Conservation (phyloP, 2,113 vertebrate species). For the Oostethus manadensis region DNA sequence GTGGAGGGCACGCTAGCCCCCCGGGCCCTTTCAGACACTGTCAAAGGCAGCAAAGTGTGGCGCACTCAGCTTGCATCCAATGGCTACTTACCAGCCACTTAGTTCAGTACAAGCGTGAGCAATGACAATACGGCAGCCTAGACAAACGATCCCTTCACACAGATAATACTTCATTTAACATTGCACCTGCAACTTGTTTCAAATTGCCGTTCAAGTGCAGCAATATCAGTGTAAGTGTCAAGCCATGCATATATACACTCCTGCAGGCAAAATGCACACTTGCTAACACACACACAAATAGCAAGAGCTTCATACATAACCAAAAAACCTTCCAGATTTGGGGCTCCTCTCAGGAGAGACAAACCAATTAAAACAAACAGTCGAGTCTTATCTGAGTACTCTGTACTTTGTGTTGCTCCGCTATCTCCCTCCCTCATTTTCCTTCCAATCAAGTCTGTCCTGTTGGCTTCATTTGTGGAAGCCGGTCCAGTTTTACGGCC, state of each 20-base stretch:
- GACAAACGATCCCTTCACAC: neutral
- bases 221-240: neutral
- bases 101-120: neutral
- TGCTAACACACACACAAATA: slow-evolving; percentile 18
- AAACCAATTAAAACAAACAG: slow-evolving; percentile 70
- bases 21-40: slow-evolving; percentile 16
- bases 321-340: slow-evolving; percentile 56
- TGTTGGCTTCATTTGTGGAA: slow-evolving; percentile 46
- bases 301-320: slow-evolving; percentile 29
- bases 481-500: slow-evolving; percentile 47
- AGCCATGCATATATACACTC: neutral
- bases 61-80: slow-evolving; percentile 11
- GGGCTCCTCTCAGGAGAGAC: slow-evolving; percentile 67
- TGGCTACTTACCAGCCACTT: slow-evolving; percentile 11
- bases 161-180: neutral
- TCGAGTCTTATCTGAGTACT: slow-evolving; percentile 56
- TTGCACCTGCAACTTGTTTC: neutral
- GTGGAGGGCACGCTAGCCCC: slow-evolving; percentile 20
- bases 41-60: slow-evolving; percentile 8
- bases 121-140: neutral
- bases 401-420: slow-evolving; percentile 45
- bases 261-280: slow-evolving; percentile 13
- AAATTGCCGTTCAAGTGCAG: neutral
- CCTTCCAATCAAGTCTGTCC: slow-evolving; percentile 25
- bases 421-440: slow-evolving; percentile 34